phyloP scores from a whole-genome alignment of 2,888 invertebrate species.

The Nysson spinosus region DNA sequence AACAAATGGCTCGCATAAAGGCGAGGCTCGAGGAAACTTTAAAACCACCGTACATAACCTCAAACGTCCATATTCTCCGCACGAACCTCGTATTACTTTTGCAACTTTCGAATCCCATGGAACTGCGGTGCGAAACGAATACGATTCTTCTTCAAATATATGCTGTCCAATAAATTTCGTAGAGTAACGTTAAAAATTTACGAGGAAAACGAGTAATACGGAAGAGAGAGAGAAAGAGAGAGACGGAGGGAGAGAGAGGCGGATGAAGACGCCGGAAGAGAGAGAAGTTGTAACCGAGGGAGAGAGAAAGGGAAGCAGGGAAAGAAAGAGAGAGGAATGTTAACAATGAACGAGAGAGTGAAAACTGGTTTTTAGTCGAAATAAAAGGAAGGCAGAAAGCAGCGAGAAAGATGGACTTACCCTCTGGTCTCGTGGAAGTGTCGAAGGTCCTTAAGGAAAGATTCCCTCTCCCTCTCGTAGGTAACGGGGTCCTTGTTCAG shows the following conservation, averaged over 20 bases:
- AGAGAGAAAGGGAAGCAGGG: background rate
- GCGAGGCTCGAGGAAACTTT: constrained; percentile 17
- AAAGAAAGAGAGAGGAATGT: background rate
- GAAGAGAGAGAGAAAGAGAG: background rate
- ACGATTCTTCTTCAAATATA: no score
- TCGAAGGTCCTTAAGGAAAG: constrained; percentile 90
- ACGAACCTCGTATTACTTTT: constrained; percentile 23
- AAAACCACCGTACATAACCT: constrained; percentile 58
- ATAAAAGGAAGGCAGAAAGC: no score
- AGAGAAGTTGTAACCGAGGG: background rate
- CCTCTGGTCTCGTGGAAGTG: constrained; percentile 95
- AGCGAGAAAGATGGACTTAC: constrained; percentile 81
- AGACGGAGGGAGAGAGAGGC: background rate
- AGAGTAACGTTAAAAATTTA: background rate
- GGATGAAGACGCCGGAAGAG: background rate
- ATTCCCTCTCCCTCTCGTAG: constrained; percentile 87
- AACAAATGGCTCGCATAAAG: constrained; percentile 37
- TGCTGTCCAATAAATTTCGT: background rate
- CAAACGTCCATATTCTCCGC: constrained; percentile 40
- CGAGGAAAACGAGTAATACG: background rate
- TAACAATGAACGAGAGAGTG: background rate
- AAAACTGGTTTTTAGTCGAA: background rate
- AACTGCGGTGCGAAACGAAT: no score
- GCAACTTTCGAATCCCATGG: background rate
- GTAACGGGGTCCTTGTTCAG: constrained; percentile 85